Evolutionary conservation across 2,113 vertebrate species (phyloP).

Genomic region (Pluvialis apricaria): DNA sequence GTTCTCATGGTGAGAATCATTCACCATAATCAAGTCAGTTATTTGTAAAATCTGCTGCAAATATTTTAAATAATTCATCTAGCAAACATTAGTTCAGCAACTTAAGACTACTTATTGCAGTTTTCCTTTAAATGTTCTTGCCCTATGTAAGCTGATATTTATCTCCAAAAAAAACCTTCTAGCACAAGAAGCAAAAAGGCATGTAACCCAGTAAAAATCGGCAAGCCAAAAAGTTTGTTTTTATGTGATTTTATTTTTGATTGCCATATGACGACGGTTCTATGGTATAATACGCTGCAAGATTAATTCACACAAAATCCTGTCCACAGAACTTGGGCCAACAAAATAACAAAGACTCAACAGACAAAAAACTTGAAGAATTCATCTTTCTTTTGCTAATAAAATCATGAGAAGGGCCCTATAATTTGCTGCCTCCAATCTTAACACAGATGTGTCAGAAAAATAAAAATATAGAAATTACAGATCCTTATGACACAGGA

Average conservation of each 20-base stretch:
- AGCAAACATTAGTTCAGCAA: background rate
- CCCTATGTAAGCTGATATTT: background rate
- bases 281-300: slow-evolving; percentile 16
- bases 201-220: slow-evolving; percentile 58
- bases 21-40: background rate
- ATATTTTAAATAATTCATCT: background rate
- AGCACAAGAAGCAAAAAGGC: background rate
- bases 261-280: slow-evolving; percentile 49
- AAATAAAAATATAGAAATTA: background rate
- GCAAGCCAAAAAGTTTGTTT: slow-evolving; percentile 62
- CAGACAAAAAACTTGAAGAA: slow-evolving; percentile 2
- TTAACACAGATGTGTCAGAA: background rate
- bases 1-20: background rate
- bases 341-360: slow-evolving; percentile 23
- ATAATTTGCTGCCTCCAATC: background rate
- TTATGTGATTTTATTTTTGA: background rate
- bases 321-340: background rate
- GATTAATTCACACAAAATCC: slow-evolving; percentile 28
- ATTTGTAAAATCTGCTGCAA: background rate
- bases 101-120: background rate
- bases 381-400: background rate
- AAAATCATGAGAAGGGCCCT: background rate
- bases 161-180: background rate
- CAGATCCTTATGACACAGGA: background rate
- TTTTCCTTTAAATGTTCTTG: background rate